These are phyloP conservation scores for Dendrolimus houi DNA, from an alignment of 2,888 invertebrate species.

Conservation along the genomic window DNA sequence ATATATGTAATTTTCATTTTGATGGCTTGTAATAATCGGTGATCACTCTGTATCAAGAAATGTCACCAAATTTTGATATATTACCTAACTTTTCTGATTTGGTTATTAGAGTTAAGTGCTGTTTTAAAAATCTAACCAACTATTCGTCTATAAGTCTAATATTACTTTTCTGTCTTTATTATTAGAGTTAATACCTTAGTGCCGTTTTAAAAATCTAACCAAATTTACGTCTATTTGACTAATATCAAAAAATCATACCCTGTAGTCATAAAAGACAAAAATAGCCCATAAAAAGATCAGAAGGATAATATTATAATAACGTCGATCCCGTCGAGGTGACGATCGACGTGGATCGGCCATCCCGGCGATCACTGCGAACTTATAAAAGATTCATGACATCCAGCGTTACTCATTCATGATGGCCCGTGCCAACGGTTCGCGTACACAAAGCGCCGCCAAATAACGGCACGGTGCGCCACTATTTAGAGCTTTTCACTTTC, in stretches of 20 bases:
- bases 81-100: no score
- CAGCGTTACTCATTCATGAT: conserved; percentile 61
- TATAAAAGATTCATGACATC: conserved; percentile 65
- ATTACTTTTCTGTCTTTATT: no score
- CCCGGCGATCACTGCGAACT: conserved; percentile 39
- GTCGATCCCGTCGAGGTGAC: not conserved
- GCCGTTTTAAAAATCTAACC: no score
- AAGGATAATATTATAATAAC: not conserved
- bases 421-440: conserved; percentile 24
- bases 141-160: no score
- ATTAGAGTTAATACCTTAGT: no score
- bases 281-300: not conserved
- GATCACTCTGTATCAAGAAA: no score
- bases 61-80: no score
- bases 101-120: no score
- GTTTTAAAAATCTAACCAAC: no score
- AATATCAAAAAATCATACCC: not conserved
- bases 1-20: no score
- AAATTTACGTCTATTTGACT: no score
- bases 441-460: conserved; percentile 30
- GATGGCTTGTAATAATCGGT: no score
- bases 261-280: not conserved
- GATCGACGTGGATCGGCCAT: conserved; percentile 7
- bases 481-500: not conserved
- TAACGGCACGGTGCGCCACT: conserved; percentile 22